phyloP scores from a whole-genome alignment of 2,888 invertebrate species.

The Zootermopsis nevadensis region DNA sequence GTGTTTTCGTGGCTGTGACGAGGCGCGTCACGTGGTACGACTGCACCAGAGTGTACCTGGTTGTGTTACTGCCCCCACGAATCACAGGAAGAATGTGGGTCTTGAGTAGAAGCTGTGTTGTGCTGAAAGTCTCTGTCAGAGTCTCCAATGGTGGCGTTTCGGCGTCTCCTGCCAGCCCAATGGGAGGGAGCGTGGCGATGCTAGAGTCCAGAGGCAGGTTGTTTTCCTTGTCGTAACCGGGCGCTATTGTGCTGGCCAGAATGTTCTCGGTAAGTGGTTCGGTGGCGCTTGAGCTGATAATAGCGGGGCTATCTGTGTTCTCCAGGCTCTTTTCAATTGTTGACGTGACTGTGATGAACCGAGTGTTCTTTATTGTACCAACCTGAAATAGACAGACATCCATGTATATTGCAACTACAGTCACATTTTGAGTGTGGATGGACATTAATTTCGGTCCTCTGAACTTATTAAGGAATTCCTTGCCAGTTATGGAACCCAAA shows the following conservation, averaged over 20 bases:
- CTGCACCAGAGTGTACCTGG: slow-evolving; percentile 85
- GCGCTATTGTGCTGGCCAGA: slow-evolving; percentile 76
- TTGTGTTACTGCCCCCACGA: slow-evolving; percentile 78
- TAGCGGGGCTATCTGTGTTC: slow-evolving; percentile 58
- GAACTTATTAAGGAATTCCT: too few species aligned
- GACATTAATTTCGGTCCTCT: too few species aligned
- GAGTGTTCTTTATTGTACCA: slow-evolving; percentile 86
- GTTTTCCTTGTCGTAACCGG: slow-evolving; percentile 75
- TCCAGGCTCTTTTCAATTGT: slow-evolving; percentile 82
- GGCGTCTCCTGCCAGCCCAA: slow-evolving; percentile 79
- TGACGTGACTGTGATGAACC: slow-evolving; percentile 88
- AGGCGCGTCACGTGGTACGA: slow-evolving; percentile 88
- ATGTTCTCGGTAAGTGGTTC: slow-evolving; percentile 91
- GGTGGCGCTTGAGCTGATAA: slow-evolving; percentile 59
- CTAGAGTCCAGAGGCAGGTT: slow-evolving; percentile 77
- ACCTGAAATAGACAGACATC: slow-evolving; percentile 69
- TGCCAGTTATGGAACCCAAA: too few species aligned
- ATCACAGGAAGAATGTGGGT: slow-evolving; percentile 90
- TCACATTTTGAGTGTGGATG: too few species aligned
- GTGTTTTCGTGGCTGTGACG: slow-evolving; percentile 90
- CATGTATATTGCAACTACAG: too few species aligned
- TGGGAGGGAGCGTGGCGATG: slow-evolving; percentile 84
- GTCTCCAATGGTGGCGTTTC: slow-evolving; percentile 90
- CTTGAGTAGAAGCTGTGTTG: slow-evolving; percentile 87
- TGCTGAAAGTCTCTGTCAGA: slow-evolving; percentile 90